Conservation (phyloP, 2,113 vertebrate species). For the Corythornis cristatus region DNA sequence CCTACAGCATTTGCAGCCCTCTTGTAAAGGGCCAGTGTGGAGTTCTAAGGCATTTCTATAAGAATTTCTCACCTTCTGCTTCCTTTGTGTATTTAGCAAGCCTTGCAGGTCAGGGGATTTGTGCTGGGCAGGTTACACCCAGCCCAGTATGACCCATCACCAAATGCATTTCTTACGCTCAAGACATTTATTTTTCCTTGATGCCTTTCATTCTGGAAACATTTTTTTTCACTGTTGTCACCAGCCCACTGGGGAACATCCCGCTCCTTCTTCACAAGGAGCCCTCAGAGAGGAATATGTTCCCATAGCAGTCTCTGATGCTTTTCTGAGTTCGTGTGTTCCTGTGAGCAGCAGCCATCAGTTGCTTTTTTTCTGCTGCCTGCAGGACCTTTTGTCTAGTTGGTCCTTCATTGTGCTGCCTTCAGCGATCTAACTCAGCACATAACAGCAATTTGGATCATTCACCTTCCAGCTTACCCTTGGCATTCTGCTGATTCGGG, state of each 20-base stretch:
- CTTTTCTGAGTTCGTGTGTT: accelerated
- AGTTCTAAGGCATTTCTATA: not conserved
- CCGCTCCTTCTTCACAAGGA: not conserved
- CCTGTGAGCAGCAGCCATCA: not conserved
- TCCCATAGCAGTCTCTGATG: not conserved
- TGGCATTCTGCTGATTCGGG: constrained; percentile 34
- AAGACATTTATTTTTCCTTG: not conserved
- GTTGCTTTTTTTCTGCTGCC: not conserved
- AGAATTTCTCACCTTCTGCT: not conserved
- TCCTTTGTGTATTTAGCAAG: not conserved
- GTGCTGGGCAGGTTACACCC: not conserved
- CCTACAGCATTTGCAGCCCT: not conserved
- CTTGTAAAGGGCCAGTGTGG: not conserved
- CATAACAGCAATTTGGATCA: not conserved
- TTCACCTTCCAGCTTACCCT: constrained; percentile 22
- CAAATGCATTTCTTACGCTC: not conserved
- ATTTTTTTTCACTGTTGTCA: not conserved
- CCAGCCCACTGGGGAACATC: not conserved
- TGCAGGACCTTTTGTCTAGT: not conserved
- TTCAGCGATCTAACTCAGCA: not conserved
- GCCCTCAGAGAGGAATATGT: not conserved
- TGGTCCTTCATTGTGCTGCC: not conserved
- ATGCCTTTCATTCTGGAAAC: not conserved
- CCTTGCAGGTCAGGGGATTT: not conserved
- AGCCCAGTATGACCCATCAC: accelerated